Percentiles rank a stretch among this genome's conserved stretches.
Conservation (phyloP, 2,113 vertebrate species). For the Mirza zaza region DNA sequence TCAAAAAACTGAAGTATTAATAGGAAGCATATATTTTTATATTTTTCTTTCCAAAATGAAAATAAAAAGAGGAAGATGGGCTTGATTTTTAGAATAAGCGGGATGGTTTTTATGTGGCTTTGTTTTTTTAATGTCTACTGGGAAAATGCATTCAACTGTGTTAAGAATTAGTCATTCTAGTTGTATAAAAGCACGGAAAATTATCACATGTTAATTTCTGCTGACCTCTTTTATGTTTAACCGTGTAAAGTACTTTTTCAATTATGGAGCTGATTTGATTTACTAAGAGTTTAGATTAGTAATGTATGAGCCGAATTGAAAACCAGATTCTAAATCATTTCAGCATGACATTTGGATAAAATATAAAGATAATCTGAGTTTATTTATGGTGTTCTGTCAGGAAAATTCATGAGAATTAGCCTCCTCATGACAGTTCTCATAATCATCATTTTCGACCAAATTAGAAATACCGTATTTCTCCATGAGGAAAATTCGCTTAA, state of each 20-base stretch:
- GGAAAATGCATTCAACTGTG: constrained; percentile 20
- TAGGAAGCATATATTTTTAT: neutral
- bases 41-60: constrained; percentile 13
- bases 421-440: constrained; percentile 22
- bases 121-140: neutral
- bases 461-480: constrained; percentile 33
- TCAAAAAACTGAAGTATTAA: neutral
- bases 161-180: constrained; percentile 36
- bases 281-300: constrained; percentile 50
- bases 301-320: constrained; percentile 52
- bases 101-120: neutral
- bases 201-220: constrained; percentile 64
- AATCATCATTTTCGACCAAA: constrained; percentile 50
- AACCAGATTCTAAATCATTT: constrained; percentile 57
- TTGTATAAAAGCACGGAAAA: constrained; percentile 50
- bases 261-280: constrained; percentile 58
- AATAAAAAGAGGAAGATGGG: neutral
- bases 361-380: constrained; percentile 52
- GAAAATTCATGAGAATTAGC: constrained; percentile 52
- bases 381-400: constrained; percentile 33
- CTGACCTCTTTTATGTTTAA: constrained; percentile 49
- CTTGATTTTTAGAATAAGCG: constrained; percentile 15
- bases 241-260: constrained; percentile 58
- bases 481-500: neutral
- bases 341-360: constrained; percentile 47